Evolutionary conservation across 2,113 vertebrate species (phyloP), one percentile per base, ranked within the genome.

Genomic region (Prinia subflava): DNA sequence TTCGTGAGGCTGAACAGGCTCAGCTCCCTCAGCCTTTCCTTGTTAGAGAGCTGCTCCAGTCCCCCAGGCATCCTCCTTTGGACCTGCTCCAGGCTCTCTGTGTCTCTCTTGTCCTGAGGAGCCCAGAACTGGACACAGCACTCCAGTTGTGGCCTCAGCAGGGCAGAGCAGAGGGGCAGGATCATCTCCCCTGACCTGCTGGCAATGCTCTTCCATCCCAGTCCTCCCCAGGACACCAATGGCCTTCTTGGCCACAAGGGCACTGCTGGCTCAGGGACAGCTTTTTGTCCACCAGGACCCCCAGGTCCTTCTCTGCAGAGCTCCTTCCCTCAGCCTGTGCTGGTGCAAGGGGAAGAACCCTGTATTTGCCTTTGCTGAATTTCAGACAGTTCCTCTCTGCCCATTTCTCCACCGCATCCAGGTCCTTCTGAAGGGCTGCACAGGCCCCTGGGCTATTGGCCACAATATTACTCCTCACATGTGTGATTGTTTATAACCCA

Each of bases 371-470:
- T 49, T 35, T 13, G 30, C 0, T 62, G 41, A 63, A 20, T 27
- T 35, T 69, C 63, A 55, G 41, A 41, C 63, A 31, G 20, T 24
- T 83, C 41, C 35, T 69, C 47, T 75, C n/a, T 76, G 25, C 21
- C 22, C 70, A 27, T 49, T 22, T 47, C 70, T 83, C 41, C 24
- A 31, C 15, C 12, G 21, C 1, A 0, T 9, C 0, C 0, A 42
- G 18, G 35, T 55, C 47, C 17, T 69, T 56, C 55, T 37, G 79
- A 63, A 63, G 35, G 35, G 49, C 63, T 56, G 49, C 31, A 62
- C 49, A 76, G 55, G 35, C 24, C 30, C 16, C 18, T 15, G 41
- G 41, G 49, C 11, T 69, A 27, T 27, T 0, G 0, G 56, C n/a
- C 35, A 56, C 63, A 77, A 3, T 37, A 20, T 14, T 16, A 30